A percentile compares a stretch with the other conserved stretches of the same genome.
phyloP scores from a whole-genome alignment of 2,113 vertebrate species.

The mouse (Mus musculus) region DNA sequence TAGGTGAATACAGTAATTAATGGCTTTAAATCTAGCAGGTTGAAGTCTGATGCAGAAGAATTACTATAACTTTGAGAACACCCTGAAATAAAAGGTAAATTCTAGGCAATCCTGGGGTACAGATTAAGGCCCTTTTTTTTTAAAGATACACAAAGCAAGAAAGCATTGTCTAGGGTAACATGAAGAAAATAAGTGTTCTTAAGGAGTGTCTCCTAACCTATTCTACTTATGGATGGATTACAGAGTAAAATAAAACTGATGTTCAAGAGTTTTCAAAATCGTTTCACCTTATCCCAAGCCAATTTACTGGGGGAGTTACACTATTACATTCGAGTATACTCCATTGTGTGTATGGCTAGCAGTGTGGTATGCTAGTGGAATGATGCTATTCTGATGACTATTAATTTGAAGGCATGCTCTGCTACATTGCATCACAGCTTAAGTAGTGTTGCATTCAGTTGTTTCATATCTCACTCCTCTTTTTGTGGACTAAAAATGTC shows the following conservation, averaged over 20 bases:
- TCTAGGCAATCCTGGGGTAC: neutral
- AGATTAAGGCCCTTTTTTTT: neutral
- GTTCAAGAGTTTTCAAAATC: neutral
- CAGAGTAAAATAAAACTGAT: neutral
- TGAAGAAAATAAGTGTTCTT: slow-evolving; percentile 29
- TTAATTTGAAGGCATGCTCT: slow-evolving; percentile 7
- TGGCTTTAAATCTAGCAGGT: neutral
- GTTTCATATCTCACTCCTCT: neutral
- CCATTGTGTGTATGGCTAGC: neutral
- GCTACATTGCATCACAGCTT: neutral
- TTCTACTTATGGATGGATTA: neutral
- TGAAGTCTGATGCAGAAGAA: neutral
- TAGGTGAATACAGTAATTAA: neutral
- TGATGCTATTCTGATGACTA: neutral
- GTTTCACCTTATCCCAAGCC: neutral
- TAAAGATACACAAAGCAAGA: neutral
- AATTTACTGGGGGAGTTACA: neutral
- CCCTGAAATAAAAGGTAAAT: neutral
- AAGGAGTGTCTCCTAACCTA: neutral
- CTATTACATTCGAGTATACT: neutral
- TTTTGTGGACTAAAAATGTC: neutral
- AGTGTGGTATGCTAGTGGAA: neutral
- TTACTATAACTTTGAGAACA: neutral
- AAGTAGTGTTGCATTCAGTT: neutral
- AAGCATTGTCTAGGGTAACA: neutral